A percentile compares a stretch with the other conserved stretches of the same genome.
These are phyloP conservation scores for Acronicta leporina DNA, from an alignment of 2,888 invertebrate species.

Conservation along the genomic window DNA sequence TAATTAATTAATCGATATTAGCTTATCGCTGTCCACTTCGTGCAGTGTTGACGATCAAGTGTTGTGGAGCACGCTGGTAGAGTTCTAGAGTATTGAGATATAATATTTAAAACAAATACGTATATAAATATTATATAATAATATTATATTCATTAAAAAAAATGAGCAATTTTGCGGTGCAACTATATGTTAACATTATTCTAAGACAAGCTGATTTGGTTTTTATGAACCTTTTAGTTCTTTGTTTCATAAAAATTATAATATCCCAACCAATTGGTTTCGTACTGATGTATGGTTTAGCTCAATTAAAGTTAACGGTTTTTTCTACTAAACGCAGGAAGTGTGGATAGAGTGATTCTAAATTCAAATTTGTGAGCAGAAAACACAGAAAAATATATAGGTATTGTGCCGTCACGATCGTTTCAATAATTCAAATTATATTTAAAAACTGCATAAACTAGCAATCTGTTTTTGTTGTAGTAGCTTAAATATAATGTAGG, in stretches of 20 bases:
- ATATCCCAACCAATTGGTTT: neutral
- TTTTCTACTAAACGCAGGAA: neutral
- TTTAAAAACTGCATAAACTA: conserved; percentile 60
- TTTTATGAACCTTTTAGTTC: neutral
- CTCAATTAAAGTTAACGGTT: neutral
- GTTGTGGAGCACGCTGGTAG: no score
- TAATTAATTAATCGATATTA: no score
- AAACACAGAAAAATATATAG: neutral
- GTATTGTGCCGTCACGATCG: conserved; percentile 79
- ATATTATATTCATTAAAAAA: no score
- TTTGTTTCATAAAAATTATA: neutral
- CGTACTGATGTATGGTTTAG: neutral
- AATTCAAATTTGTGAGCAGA: neutral
- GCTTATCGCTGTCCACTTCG: no score
- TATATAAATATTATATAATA: conserved; percentile 19
- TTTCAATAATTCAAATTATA: conserved; percentile 38
- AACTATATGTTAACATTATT: conserved; percentile 29
- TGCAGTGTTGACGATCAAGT: neutral
- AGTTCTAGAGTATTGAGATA: conserved; percentile 1
- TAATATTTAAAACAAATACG: conserved; percentile 8
- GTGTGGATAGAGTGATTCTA: neutral
- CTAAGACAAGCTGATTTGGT: neutral
- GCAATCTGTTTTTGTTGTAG: conserved; percentile 72
- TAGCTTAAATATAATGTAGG: conserved; percentile 17
- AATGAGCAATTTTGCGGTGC: conserved; percentile 7